Conservation (phyloP, 1,140 invertebrate genomes). For the Drosophila insularis region DNA sequence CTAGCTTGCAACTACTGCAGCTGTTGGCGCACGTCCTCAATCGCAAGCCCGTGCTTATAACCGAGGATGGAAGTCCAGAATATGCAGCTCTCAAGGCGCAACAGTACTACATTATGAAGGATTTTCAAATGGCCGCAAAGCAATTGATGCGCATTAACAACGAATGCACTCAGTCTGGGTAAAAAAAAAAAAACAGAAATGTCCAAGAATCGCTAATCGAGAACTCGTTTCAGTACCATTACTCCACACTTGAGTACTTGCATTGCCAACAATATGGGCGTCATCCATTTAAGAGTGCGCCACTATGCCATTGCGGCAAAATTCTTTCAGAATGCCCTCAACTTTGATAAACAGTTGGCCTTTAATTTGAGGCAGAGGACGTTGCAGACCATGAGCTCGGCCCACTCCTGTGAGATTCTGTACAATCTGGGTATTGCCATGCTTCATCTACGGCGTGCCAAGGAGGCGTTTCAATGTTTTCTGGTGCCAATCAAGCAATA, state of each 20-base stretch:
- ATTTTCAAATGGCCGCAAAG: constrained; percentile 84
- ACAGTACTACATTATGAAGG: constrained; percentile 84
- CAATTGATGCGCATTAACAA: constrained; percentile 83
- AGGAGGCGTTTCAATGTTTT: constrained; percentile 95
- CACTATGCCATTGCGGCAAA: constrained; percentile 93
- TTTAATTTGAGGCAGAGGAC: constrained; percentile 78
- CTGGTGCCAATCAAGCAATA: constrained; percentile 93
- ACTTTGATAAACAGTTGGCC: constrained; percentile 88
- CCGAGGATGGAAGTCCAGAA: constrained; percentile 80
- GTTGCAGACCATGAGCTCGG: constrained; percentile 77
- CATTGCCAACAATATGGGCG: constrained; percentile 95
- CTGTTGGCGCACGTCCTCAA: constrained; percentile 83
- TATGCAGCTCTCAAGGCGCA: constrained; percentile 83
- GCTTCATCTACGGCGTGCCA: constrained; percentile 90
- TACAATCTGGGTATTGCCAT: constrained; percentile 96
- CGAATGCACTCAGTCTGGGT: constrained; percentile 55
- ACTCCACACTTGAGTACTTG: constrained; percentile 88
- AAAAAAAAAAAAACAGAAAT: too few species aligned
- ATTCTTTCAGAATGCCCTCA: constrained; percentile 92
- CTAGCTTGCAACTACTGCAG: constrained; percentile 83
- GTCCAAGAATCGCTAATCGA: background rate
- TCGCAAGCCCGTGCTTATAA: constrained; percentile 83
- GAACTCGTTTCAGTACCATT: constrained; percentile 82
- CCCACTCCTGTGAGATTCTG: constrained; percentile 91
- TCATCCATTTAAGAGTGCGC: constrained; percentile 92